A percentile compares a stretch with the other conserved stretches of the same genome.
phyloP scores from a whole-genome alignment of 2,113 vertebrate genomes.

The Anarhynchus alexandrinus region DNA sequence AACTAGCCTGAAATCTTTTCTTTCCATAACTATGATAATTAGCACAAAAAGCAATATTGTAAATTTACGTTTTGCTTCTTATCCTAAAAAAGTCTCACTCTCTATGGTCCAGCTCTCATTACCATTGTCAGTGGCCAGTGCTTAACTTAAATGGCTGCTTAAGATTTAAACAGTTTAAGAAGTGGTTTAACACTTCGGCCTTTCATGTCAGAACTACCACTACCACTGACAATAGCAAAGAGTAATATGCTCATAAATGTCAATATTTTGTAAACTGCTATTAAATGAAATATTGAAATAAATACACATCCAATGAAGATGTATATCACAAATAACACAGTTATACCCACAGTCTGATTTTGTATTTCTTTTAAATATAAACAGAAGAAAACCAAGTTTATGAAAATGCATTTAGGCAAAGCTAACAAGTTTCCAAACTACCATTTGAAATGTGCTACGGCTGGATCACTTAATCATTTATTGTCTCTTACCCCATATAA shows the following conservation, averaged over 20 bases:
- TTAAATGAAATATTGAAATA: neutral
- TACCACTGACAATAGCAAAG: neutral
- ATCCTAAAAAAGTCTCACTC: neutral
- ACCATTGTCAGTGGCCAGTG: fast-evolving
- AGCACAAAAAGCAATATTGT: neutral
- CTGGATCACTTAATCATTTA: neutral
- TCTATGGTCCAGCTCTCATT: neutral
- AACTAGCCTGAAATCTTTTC: neutral
- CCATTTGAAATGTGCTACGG: neutral
- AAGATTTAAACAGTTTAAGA: neutral
- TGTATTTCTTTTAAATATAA: neutral
- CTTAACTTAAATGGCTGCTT: neutral
- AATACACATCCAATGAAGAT: neutral
- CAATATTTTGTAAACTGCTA: neutral
- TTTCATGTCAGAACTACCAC: neutral
- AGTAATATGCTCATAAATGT: neutral
- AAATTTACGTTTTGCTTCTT: neutral
- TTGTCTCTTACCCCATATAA: neutral
- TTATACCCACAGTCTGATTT: neutral
- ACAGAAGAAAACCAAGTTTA: neutral
- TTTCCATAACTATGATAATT: neutral
- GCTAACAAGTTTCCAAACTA: neutral
- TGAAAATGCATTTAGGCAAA: neutral
- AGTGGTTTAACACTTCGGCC: neutral
- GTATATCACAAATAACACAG: neutral